These are phyloP conservation scores for Tenebrosternarchus preto DNA, from an alignment of 2,113 vertebrate genomes.

Conservation along the genomic window DNA sequence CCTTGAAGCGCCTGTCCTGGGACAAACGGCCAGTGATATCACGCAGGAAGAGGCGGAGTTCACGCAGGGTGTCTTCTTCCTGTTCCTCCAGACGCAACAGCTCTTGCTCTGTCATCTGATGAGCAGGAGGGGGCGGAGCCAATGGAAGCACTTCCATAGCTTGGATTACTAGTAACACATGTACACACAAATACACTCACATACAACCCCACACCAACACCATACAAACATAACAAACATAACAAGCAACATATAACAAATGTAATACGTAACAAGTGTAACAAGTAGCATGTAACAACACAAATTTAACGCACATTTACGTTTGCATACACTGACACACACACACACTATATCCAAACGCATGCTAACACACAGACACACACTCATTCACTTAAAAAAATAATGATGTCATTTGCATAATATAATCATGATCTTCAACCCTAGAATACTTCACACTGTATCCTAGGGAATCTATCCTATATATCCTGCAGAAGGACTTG, in stretches of 20 bases:
- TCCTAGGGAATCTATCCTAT: too few relatives aligned
- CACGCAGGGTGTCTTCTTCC: conserved; percentile 82
- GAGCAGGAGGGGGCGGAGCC: conserved; percentile 74
- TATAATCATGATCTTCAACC: too few relatives aligned
- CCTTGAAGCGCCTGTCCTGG: conserved; percentile 82
- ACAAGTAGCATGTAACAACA: neutral
- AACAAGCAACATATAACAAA: too few relatives aligned
- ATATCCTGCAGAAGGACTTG: too few relatives aligned
- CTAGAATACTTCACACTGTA: too few relatives aligned
- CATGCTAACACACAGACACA: too few relatives aligned
- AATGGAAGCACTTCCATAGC: conserved; percentile 80
- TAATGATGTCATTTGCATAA: too few relatives aligned
- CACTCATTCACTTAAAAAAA: too few relatives aligned
- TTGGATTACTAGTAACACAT: conserved; percentile 66
- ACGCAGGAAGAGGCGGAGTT: conserved; percentile 84
- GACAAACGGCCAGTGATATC: conserved; percentile 80
- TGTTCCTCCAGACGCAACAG: conserved; percentile 73
- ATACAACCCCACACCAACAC: neutral
- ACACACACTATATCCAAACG: neutral
- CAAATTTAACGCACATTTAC: neutral
- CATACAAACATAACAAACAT: too few relatives aligned
- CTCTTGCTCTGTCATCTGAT: conserved; percentile 72
- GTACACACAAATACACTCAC: neutral
- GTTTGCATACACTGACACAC: neutral
- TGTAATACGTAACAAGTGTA: too few relatives aligned